These are phyloP conservation scores for Montipora foliosa DNA, from an alignment of 64 coral and sea anemone species.

Conservation along the genomic window DNA sequence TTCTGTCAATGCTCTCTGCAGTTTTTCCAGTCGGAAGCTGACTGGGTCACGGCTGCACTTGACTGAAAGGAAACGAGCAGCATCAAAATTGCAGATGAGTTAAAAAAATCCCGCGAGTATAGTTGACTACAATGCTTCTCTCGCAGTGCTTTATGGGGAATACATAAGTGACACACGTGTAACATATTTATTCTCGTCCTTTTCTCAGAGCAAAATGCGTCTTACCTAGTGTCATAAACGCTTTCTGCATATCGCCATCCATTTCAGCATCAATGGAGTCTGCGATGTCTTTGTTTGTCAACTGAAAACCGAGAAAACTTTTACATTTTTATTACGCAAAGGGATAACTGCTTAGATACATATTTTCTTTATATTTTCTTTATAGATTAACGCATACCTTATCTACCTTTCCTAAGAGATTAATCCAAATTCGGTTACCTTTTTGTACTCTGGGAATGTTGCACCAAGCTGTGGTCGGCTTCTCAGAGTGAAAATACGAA, in stretches of 20 bases:
- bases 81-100: background rate
- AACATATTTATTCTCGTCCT: background rate
- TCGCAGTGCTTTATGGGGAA: too few species aligned
- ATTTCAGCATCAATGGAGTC: constrained; percentile 86
- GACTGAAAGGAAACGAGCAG: constrained; percentile 8
- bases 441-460: constrained; percentile 82
- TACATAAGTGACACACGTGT: too few species aligned
- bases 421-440: constrained; percentile 33
- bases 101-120: background rate
- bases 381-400: background rate
- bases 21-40: constrained; percentile 34
- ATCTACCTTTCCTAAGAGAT: background rate
- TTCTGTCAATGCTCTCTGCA: constrained; percentile 52
- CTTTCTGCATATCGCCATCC: constrained; percentile 87
- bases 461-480: constrained; percentile 76
- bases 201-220: background rate
- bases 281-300: constrained; percentile 75
- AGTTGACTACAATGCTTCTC: too few species aligned
- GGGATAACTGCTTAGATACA: background rate
- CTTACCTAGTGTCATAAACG: constrained; percentile 76
- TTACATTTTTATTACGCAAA: background rate
- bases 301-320: constrained; percentile 11
- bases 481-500: constrained; percentile 83
- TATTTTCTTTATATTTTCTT: background rate
- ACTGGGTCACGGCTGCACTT: constrained; percentile 70